These are phyloP conservation scores for Pygoscelis antarcticus DNA, from an alignment of 2,113 vertebrate species.

Conservation along the genomic window DNA sequence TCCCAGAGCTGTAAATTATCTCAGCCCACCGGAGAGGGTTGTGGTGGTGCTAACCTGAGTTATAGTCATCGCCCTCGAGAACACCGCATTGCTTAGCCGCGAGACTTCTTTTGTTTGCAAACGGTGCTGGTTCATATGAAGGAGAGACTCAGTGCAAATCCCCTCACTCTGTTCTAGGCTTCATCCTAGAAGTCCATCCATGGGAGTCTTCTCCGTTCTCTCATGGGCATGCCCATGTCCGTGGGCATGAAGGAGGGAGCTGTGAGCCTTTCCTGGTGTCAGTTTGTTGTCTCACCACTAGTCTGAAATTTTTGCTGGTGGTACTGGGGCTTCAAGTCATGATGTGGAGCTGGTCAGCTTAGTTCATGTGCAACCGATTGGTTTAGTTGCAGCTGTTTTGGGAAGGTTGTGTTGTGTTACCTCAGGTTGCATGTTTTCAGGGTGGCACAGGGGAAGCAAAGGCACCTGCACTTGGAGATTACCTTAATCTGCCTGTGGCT, in stretches of 20 bases:
- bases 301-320: background rate
- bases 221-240: accelerated
- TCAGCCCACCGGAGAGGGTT: background rate
- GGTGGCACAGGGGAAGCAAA: background rate
- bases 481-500: background rate
- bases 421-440: background rate
- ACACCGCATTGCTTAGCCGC: background rate
- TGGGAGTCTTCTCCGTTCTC: background rate
- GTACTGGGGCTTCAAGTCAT: accelerated
- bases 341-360: background rate
- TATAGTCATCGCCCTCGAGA: accelerated
- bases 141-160: background rate
- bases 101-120: background rate
- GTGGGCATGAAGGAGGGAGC: background rate
- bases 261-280: background rate
- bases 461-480: background rate
- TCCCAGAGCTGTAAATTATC: background rate
- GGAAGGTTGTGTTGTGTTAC: background rate
- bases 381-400: background rate
- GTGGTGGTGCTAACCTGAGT: background rate
- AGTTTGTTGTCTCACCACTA: background rate
- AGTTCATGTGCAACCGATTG: background rate
- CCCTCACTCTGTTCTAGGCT: background rate
- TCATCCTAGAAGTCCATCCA: background rate
- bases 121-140: background rate